These are phyloP conservation scores for Blennius ocellaris DNA, from an alignment of 2,113 vertebrate species.

Conservation along the genomic window DNA sequence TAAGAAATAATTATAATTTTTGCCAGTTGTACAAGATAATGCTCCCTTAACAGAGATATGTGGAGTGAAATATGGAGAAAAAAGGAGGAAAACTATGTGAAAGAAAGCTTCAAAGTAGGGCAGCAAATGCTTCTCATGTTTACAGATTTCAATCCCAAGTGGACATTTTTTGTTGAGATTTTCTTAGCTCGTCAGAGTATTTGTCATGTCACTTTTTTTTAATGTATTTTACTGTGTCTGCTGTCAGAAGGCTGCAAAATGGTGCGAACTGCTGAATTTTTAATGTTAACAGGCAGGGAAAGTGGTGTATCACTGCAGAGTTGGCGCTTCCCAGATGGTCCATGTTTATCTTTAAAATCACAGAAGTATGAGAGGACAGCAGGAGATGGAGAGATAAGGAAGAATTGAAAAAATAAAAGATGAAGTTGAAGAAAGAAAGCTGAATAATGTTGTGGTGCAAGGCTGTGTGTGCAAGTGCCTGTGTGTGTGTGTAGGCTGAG, in stretches of 20 bases:
- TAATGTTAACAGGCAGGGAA: conserved; percentile 28
- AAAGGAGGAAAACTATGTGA: neutral
- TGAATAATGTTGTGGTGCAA: conserved; percentile 38
- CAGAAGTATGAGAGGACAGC: conserved; percentile 37
- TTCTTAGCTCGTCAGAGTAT: conserved; percentile 22
- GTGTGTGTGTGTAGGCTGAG: conserved; percentile 43
- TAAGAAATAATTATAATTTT: neutral
- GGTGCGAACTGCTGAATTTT: conserved; percentile 19
- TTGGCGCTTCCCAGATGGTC: conserved; percentile 41
- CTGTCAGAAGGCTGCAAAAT: conserved; percentile 16
- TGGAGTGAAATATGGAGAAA: too few species aligned
- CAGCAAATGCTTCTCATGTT: neutral
- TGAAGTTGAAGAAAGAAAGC: conserved; percentile 35
- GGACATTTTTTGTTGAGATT: neutral
- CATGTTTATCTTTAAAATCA: conserved; percentile 49
- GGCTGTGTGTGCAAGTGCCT: conserved; percentile 15
- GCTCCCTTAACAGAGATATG: too few species aligned
- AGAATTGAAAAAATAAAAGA: neutral
- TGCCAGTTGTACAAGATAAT: neutral
- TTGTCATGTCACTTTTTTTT: conserved; percentile 8
- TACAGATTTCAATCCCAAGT: neutral
- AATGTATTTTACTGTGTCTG: neutral
- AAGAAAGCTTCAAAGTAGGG: neutral
- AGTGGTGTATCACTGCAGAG: conserved; percentile 26
- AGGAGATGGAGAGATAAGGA: conserved; percentile 25